Base-by-base conservation (phyloP, 1,140 invertebrate species). In the Trachelipus rathkii region DNA sequence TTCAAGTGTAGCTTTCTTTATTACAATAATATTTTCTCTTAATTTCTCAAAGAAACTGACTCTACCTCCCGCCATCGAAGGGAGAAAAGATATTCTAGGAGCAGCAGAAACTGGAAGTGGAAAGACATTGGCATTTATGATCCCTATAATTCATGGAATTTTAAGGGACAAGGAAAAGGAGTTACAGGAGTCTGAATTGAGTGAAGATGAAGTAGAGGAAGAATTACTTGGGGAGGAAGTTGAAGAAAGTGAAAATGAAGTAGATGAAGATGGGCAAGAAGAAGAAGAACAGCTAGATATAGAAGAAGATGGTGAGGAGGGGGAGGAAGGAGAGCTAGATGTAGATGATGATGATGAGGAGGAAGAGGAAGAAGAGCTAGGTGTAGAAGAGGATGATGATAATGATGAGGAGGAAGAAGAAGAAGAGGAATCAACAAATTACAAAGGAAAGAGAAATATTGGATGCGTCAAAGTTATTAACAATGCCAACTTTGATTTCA, bases 71-170 rank as follows among this genome's bases (percentile, higher is more conserved):
- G 95, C 96, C 44, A 93, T 98, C 82, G 88, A 92, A 82, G 94
- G 93, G 71, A 86, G 88, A 68, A 88, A 90, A 86, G 95, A 98
- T 86, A 93, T 98, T 82, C 85, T 98, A 21, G 96, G 95, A 78
- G 96, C 96, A 78, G 96, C 96, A 11, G 95, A 98, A 88, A 99
- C 96, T 0, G 97, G 97, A 10, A 97, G 95, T 88, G 97, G 97
- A 0, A 99, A 99, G 88, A 99, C 96, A 0, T 86, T 99, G 53
- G 96, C 96, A 0, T 99, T 98, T 89, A 95, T 93, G 4, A 93
- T 99, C 78, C 97, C 97, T 43, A 92, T 98, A 70, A 85, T 98
- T 69, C 86, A 90, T 79, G 92, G 92, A 9, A 96, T 98, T 78
- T 85, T 97, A 72, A 87, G 91, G 81, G 84, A 92, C 2, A 92